Conservation (phyloP, 2,888 invertebrate species). For the Salticus scenicus region DNA sequence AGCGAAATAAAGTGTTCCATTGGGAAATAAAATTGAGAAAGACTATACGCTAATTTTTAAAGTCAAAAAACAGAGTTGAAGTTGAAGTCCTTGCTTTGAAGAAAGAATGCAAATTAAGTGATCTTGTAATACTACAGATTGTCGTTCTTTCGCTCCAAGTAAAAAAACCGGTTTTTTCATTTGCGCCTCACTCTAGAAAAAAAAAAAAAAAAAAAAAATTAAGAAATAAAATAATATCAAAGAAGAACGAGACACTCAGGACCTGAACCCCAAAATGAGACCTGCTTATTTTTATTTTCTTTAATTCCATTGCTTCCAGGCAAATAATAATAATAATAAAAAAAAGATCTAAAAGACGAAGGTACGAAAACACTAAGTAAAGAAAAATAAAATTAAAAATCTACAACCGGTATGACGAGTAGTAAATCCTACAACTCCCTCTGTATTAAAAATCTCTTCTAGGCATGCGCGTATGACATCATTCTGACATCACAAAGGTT, state of each 20-base stretch:
- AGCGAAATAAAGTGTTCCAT: too few species aligned
- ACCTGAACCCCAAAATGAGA: constrained; percentile 9
- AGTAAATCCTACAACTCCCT: constrained; percentile 7
- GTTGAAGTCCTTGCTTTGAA: too few species aligned
- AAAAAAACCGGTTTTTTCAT: constrained; percentile 50
- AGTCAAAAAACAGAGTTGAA: too few species aligned
- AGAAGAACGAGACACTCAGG: constrained; percentile 3
- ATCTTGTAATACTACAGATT: neutral
- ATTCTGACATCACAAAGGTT: neutral
- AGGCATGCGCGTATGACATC: neutral
- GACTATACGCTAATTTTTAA: too few species aligned
- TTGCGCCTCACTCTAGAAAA: constrained; percentile 30
- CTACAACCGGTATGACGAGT: constrained; percentile 49
- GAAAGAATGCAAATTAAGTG: too few species aligned
- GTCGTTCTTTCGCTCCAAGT: neutral
- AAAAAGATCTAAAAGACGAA: constrained; percentile 29
- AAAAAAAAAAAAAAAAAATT: neutral
- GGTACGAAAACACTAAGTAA: constrained; percentile 5
- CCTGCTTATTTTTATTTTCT: constrained; percentile 32
- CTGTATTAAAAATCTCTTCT: neutral
- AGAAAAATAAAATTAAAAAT: neutral
- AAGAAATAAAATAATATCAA: neutral
- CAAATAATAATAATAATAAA: constrained; percentile 25
- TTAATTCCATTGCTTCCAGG: constrained; percentile 47
- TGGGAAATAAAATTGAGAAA: too few species aligned